A percentile compares a stretch with the other conserved stretches of the same genome.
phyloP scores from a whole-genome alignment of 2,888 invertebrate species.

The Nemurella pictetii region DNA sequence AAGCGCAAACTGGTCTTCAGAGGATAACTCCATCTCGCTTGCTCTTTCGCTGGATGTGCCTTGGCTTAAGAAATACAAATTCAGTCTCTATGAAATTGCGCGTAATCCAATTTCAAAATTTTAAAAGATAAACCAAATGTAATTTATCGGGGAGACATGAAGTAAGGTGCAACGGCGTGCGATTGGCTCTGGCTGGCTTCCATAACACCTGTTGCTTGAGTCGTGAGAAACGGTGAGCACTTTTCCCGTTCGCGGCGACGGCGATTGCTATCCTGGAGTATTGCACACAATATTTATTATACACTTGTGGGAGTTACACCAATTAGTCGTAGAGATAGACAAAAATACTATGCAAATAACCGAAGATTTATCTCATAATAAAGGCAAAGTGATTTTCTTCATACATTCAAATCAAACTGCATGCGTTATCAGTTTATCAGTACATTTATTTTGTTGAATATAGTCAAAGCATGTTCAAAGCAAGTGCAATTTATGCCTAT shows the following conservation, averaged over 20 bases:
- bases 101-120: background rate
- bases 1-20: background rate
- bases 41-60: background rate
- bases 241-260: background rate
- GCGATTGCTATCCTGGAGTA: conserved; percentile 9
- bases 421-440: background rate
- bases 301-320: conserved; percentile 19
- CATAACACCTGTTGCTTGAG: conserved; percentile 12
- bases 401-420: background rate
- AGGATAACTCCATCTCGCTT: background rate
- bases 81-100: background rate
- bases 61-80: background rate
- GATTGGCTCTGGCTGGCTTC: background rate
- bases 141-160: background rate
- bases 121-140: background rate
- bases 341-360: background rate
- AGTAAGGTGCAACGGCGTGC: background rate
- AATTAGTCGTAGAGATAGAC: conserved; percentile 9
- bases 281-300: conserved; percentile 3
- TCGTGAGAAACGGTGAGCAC: background rate
- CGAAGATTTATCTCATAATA: conserved; percentile 4
- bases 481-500: too few relatives aligned
- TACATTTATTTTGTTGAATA: too few relatives aligned
- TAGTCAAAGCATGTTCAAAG: too few relatives aligned
- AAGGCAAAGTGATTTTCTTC: background rate